Evolutionary conservation across 2,888 invertebrate species (phyloP).

Genomic region (Petrophora chlorosata): DNA sequence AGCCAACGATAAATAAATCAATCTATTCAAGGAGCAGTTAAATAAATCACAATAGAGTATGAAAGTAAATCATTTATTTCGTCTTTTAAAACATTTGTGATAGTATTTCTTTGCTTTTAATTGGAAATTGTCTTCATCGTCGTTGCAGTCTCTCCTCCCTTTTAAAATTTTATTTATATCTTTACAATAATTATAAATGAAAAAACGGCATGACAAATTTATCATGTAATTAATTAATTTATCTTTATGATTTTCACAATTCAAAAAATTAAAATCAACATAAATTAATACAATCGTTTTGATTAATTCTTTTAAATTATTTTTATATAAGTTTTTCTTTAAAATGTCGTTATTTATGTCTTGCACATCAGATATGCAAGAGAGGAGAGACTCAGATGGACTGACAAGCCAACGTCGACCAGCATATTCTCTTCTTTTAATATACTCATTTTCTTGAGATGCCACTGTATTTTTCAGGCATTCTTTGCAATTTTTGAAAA

Average conservation of each 20-base stretch:
- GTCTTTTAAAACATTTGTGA: constrained; percentile 1
- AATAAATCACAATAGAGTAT: no score
- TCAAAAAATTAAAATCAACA: constrained; percentile 1
- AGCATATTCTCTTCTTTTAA: constrained; percentile 29
- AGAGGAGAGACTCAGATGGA: constrained; percentile 22
- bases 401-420: constrained; percentile 30
- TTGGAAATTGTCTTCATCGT: neutral
- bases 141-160: constrained; percentile 2
- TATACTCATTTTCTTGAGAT: constrained; percentile 1
- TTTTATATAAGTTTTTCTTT: constrained; percentile 19
- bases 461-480: neutral
- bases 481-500: neutral
- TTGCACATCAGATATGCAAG: constrained; percentile 23
- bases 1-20: no score
- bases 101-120: constrained; percentile 1
- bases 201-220: neutral
- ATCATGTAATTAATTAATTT: neutral
- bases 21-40: no score
- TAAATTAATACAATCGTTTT: constrained; percentile 3
- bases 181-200: constrained; percentile 8
- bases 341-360: constrained; percentile 19
- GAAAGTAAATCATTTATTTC: neutral
- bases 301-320: constrained; percentile 13
- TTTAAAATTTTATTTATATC: constrained; percentile 15
- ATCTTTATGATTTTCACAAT: constrained; percentile 1